Base-by-base conservation (phyloP, 2,888 invertebrate species). In the Lathronympha strigana region DNA sequence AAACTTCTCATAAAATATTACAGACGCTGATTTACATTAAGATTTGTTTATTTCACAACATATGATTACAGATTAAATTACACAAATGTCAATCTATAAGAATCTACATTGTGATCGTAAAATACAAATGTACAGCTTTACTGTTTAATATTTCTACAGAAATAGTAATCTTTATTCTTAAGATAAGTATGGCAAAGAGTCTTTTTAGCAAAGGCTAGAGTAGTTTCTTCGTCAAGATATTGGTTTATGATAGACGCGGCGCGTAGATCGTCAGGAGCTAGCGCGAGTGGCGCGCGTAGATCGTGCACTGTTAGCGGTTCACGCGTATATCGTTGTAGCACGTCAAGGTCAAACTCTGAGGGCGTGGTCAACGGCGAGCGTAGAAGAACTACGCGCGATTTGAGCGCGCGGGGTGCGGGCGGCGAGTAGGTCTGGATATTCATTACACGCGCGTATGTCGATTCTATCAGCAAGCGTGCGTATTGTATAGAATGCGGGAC, bases 181-280 rank as follows among this genome's bases (percentile, higher is more conserved):
- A 72, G 19, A 28, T 71, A 86, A 0, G 81, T 75, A n/a, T 83
- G 80, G 53, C 86, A 86, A 1, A 80, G 70, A 49, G 84, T 84
- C 47, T 67, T 78, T 2, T 72, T 73, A 4, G 82, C 70, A 50
- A 80, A 87, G 0, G 45, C 69, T 13, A 79, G 68, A 4, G 81
- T 9, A 2, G 83, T 60, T 0, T 78, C 73, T 0, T 68, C 66
- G 3, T 77, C 76, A 0, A 87, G 73, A 43, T 83, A 71, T 1
- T 71, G 69, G 67, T 88, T 87, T 8, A 87, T 72, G 19, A 83
- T 74, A 6, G 78, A 72, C 0, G 82, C 67, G 50, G 78, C 81
- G 3, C 72, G 72, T 3, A 79, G 58, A 36, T 85, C 82, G 8
- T 69, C 51, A 0, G 75, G 31, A 0, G 74, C 68, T 6, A 69